Conservation (phyloP, 2,113 vertebrate genomes). For the Gopherus flavomarginatus region DNA sequence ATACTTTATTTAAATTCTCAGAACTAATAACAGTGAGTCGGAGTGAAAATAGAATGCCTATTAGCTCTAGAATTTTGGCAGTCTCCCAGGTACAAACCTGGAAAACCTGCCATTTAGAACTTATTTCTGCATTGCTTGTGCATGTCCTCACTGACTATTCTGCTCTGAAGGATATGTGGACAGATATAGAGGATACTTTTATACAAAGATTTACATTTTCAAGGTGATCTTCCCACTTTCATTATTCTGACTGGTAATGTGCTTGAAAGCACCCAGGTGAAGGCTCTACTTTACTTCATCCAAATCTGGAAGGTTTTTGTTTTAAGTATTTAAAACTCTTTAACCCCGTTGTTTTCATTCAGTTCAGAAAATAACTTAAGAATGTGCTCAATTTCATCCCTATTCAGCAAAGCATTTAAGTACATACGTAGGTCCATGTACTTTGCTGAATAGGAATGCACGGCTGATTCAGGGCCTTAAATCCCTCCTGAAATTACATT, state of each 20-base stretch:
- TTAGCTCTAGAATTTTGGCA: neutral
- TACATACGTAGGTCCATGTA: fast-evolving
- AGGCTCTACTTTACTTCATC: neutral
- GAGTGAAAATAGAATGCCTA: neutral
- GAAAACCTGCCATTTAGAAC: fast-evolving
- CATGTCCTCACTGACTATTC: neutral
- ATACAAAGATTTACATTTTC: neutral
- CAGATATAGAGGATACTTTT: neutral
- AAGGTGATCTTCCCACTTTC: neutral
- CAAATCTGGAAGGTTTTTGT: neutral
- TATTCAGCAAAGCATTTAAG: neutral
- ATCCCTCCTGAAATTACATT: neutral
- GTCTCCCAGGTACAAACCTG: neutral
- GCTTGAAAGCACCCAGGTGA: neutral
- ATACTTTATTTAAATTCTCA: neutral
- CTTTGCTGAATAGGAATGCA: neutral
- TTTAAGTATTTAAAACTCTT: neutral
- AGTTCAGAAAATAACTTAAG: neutral
- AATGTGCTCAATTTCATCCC: neutral
- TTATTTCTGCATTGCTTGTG: neutral
- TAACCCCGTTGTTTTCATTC: neutral
- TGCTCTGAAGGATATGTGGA: neutral
- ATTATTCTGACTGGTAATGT: neutral
- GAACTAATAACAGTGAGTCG: neutral
- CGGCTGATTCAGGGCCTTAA: neutral